Conservation (phyloP, 35 echinoderm and acorn worm genomes). For the Anneissia japonica region DNA sequence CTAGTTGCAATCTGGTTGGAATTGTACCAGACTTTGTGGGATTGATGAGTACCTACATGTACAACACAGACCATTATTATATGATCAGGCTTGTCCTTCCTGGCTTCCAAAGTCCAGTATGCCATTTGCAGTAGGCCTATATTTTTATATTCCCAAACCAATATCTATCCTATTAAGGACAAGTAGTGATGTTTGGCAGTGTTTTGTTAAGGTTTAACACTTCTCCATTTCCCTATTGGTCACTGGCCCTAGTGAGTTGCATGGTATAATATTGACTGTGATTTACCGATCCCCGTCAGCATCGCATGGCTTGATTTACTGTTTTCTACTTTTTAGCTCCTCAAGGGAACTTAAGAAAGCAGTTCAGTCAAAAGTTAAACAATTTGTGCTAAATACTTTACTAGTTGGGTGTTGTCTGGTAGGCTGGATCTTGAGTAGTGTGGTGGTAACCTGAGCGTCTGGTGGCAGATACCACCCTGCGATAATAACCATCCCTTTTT, state of each 20-base stretch:
- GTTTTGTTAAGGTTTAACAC: neutral
- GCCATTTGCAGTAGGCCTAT: too few relatives aligned
- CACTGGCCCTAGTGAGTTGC: neutral
- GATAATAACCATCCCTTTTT: too few relatives aligned
- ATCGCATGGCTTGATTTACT: neutral
- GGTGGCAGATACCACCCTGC: too few relatives aligned
- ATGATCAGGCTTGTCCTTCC: too few relatives aligned
- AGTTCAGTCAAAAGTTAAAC: neutral
- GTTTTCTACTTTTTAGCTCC: neutral
- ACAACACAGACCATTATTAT: too few relatives aligned
- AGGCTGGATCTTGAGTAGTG: too few relatives aligned
- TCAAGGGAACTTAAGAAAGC: neutral
- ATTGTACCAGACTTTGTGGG: too few relatives aligned
- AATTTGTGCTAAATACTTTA: neutral
- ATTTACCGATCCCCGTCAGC: neutral
- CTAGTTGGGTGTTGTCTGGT: neutral
- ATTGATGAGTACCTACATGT: too few relatives aligned
- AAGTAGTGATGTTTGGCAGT: neutral
- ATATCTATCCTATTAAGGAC: neutral
- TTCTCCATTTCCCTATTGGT: neutral
- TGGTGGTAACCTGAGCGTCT: too few relatives aligned
- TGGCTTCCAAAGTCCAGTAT: too few relatives aligned
- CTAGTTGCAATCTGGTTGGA: too few relatives aligned
- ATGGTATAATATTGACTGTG: neutral
- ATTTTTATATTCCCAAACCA: neutral